Base-by-base conservation (phyloP, 1,140 invertebrate genomes). In the Pantala flavescens region DNA sequence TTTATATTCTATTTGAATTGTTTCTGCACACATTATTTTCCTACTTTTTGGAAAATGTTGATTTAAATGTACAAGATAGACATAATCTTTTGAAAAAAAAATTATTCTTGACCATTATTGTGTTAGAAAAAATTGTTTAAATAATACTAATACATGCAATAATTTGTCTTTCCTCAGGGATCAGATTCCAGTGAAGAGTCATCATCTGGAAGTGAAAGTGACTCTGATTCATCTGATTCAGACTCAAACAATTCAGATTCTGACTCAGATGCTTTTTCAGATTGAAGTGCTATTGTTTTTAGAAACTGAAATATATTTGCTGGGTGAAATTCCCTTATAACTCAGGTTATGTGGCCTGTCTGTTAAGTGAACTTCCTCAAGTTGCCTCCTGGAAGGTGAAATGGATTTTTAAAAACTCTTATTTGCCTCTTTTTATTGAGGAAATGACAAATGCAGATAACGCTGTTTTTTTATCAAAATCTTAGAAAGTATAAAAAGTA, bases 171-270 rank as follows among this genome's bases (percentile, higher is more conserved):
- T 63, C 49, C 49, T 7, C 49, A 63, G 49, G 49, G 49, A 63
- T 63, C 49, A 63, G 49, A 63, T 63, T 63, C 49, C 49, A 63
- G 49, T 63, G 49, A 63, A 19, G 49, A 63, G 49, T 63, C 49
- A 63, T 63, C 49, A 63, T 63, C 49, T 63, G 49, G 49, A 63
- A 63, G 49, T 63, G 49, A 63, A 3, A 63, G 49, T 21, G 49
- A 63, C 49, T 63, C 49, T 19, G 49, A 63, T 21, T 63, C 49
- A 63, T 63, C 49, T 7, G 49, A 63, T 63, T 63, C 49, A 19
- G 49, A 12, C 12, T 63, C 49, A 16, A 63, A 63, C 49, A 63
- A 63, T 21, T 63, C 49, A 21, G 49, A 63, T 14, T 63, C 49
- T 21, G 49, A 63, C 2, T 63, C 49, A 19, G 49, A 63, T 21